Conservation (phyloP, 1,140 invertebrate species). For the Drosophila suzukii region DNA sequence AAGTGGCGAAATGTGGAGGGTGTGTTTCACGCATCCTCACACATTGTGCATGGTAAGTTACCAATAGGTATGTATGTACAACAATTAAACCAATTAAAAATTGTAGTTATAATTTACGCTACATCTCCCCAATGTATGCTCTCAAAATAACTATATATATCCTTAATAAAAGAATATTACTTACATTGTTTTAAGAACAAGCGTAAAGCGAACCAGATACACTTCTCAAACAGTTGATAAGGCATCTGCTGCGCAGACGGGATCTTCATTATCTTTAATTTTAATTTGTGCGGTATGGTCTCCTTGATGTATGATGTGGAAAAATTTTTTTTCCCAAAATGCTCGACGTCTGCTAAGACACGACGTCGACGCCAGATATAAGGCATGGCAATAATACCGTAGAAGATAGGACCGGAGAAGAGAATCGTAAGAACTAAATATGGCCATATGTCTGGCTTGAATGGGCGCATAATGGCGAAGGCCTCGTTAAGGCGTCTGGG, state of each 20-base stretch:
- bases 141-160: too few relatives aligned
- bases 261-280: background rate
- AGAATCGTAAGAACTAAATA: constrained; percentile 85
- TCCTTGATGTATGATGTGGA: constrained; percentile 76
- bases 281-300: constrained; percentile 57
- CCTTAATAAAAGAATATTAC: constrained; percentile 26
- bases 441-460: constrained; percentile 88
- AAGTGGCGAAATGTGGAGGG: too few relatives aligned
- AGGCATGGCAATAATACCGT: constrained; percentile 85
- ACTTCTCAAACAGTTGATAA: constrained; percentile 86
- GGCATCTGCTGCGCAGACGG: constrained; percentile 55
- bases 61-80: too few relatives aligned
- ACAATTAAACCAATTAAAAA: too few relatives aligned
- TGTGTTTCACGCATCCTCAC: too few relatives aligned
- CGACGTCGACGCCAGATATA: constrained; percentile 77
- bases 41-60: too few relatives aligned
- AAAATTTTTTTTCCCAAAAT: constrained; percentile 30
- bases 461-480: constrained; percentile 88
- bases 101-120: too few relatives aligned
- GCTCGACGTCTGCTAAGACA: constrained; percentile 40
- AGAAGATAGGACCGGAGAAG: constrained; percentile 86
- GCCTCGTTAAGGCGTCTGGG: constrained; percentile 89
- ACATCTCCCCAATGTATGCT: too few relatives aligned
- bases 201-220: constrained; percentile 88
- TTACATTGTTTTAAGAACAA: constrained; percentile 89